Evolutionary conservation across 2,888 invertebrate genomes (phyloP), one percentile per base, ranked within the genome.

Genomic region (Habroteleia sp.): DNA sequence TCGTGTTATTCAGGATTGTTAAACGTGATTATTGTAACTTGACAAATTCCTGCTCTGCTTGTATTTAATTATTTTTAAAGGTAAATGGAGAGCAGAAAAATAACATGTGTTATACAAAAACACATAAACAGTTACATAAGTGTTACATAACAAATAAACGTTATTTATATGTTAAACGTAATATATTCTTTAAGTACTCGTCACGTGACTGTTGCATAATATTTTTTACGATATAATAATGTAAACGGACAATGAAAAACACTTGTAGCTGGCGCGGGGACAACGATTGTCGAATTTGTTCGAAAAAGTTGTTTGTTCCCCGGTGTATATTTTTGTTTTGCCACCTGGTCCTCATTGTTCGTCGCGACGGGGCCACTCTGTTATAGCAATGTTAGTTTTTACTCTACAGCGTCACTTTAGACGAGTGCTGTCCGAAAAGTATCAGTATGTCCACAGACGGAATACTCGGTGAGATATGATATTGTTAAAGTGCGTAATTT

Each of bases 1-100:
- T 25, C 46, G 31, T 29, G 48, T 63, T 62, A 48, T 56, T 42
- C 48, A 13, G 31, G 20, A 44, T 65, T 73, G 65, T 73, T 65
- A 31, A 65, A 58, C 65, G 65, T 48, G 65, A 73, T 58, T 62
- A 62, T 25, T 65, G 72, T 73, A 73, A 72, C 48, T 37, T 50
- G 52, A 65, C 48, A 11, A 65, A 65, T 58, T 50, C 58, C 37
- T 58, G 72, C 65, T 65, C 50, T 58, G 72, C 72, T 73, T 73
- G 52, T 58, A 73, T 65, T 65, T 42, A 25, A 42, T 65, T 65
- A 65, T 52, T 50, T 52, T 50, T 58, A 39, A 65, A 44, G 31
- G 46, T 68, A 60, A 25, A 20, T 6, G 35, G 8, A 23, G 29
- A 54, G 44, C 52, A 27, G 52, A 31, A 14, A 31, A 46, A 46